Evolutionary conservation across 1,140 invertebrate genomes (phyloP), one percentile per base, ranked within the genome.

Genomic region (Neoseiulus cucumeris): DNA sequence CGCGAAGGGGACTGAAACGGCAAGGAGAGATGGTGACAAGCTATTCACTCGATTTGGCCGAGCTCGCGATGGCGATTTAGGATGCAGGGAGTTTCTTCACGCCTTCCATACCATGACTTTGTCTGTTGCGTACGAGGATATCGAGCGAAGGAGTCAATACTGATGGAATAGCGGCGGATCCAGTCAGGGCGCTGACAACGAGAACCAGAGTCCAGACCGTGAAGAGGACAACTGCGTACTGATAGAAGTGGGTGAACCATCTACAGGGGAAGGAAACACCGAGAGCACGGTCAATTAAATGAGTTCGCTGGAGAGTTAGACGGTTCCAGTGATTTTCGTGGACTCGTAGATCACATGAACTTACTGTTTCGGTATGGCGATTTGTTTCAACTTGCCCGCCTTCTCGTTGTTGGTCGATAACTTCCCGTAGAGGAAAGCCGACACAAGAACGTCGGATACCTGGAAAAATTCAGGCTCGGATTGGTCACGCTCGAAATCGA

Each of bases 351-450:
- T 4, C 5, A 28, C 45, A 5, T 25, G 51, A 59, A 20, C 22
- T n/a, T 25, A 59, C 51, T 20, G 14, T 59, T 59, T 59, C 33
- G 51, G 51, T 29, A 59, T 59, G 14, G 51, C 14, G 14, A 59
- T 59, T 2, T 25, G 1, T 1, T 17, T 33, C n/a, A 59, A 20
- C 14, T 6, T 12, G 12, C 25, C 25, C 1, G 51, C 51, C 22
- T 25, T 59, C 22, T 20, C 14, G 28, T 59, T 59, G 22, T 59
- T 59, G 6, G 14, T 59, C 33, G 51, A 59, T 1, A 59, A 20
- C 33, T 59, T 59, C 33, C 51, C 51, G 22, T 59, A 59, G 2
- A 59, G 51, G 22, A 59, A 59, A 18, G 51, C 51, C 22, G 51
- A 59, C 2, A 59, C 51, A 25, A 59, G 14, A 14, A 59, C n/a